phyloP scores from a whole-genome alignment of 2,113 vertebrate genomes.

The Spilogale gracilis region DNA sequence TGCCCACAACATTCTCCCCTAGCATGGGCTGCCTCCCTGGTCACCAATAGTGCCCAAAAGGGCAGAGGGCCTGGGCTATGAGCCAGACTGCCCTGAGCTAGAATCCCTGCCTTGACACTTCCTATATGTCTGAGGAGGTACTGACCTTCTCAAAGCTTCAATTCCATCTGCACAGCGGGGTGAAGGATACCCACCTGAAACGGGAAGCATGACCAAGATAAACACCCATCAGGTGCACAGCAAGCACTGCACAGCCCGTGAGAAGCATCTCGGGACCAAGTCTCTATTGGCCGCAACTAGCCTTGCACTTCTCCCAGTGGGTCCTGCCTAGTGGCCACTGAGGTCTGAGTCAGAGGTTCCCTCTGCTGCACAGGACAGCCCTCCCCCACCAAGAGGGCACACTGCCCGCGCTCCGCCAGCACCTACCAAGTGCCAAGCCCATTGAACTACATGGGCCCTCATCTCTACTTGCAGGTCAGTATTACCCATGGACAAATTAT shows the following conservation, averaged over 20 bases:
- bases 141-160: neutral
- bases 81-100: neutral
- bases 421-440: neutral
- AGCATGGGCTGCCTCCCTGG: neutral
- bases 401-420: neutral
- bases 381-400: neutral
- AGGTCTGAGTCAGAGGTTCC: neutral
- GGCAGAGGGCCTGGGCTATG: neutral
- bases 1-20: neutral
- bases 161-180: neutral
- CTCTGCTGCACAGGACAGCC: neutral
- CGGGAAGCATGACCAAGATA: neutral
- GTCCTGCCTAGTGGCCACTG: neutral
- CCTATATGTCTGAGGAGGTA: neutral
- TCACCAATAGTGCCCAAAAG: neutral
- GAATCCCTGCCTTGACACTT: neutral
- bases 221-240: neutral
- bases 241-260: neutral
- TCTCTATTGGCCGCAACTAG: neutral
- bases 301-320: neutral
- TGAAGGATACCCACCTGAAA: neutral
- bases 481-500: neutral
- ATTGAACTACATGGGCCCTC: neutral
- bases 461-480: neutral
- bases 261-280: neutral